Percentiles rank a stretch among this genome's conserved stretches.
phyloP scores from a whole-genome alignment of 2,797 vertebrate genomes.

The Todus mexicanus region DNA sequence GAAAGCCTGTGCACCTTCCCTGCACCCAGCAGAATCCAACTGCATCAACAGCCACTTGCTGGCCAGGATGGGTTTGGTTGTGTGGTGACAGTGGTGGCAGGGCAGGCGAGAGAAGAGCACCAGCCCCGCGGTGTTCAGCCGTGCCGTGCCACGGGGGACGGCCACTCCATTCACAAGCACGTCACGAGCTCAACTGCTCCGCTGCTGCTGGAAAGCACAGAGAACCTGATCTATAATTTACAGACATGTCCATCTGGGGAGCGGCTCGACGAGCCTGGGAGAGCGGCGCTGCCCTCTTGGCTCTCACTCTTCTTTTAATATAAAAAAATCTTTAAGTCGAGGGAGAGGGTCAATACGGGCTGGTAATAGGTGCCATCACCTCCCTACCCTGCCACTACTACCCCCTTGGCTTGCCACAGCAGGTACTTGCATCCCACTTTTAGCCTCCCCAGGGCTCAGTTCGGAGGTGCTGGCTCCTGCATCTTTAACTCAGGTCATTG shows the following conservation, averaged over 20 bases:
- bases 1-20: background rate
- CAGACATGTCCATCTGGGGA: background rate
- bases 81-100: background rate
- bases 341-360: background rate
- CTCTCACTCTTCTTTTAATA: background rate
- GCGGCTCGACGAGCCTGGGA: background rate
- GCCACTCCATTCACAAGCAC: background rate
- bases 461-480: background rate
- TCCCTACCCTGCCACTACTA: background rate
- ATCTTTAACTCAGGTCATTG: background rate
- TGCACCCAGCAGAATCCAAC: background rate
- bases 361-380: background rate
- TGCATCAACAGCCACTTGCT: background rate
- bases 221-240: constrained; percentile 45
- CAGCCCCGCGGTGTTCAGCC: background rate
- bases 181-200: background rate
- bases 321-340: background rate
- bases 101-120: background rate
- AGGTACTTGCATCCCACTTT: background rate
- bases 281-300: background rate
- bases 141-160: background rate
- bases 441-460: background rate
- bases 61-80: background rate
- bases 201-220: background rate
- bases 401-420: background rate